Evolutionary conservation across 2,888 invertebrate genomes (phyloP).

Genomic region (Lissocephala sabroskyi): DNA sequence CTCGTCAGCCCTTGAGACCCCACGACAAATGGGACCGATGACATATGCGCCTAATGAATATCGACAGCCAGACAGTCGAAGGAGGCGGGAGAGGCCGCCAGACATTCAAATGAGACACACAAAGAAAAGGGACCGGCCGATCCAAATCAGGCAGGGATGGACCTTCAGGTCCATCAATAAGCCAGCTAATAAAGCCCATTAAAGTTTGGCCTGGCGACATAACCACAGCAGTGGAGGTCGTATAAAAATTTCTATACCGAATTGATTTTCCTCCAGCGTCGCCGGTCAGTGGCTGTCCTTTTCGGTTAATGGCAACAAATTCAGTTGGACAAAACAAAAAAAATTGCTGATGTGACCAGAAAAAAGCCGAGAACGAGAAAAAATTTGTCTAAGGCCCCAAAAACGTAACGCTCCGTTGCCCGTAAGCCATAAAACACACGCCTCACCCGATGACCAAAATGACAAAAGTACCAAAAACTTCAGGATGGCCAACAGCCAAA

Average conservation of each 20-base stretch:
- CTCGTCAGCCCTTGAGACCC: too few species aligned
- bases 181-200: conserved; percentile 54
- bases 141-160: too few species aligned
- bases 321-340: conserved; percentile 11
- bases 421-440: conserved; percentile 57
- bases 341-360: conserved; percentile 42
- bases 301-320: conserved; percentile 18
- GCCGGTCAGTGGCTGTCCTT: conserved; percentile 4
- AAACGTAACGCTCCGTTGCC: conserved; percentile 45
- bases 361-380: conserved; percentile 5
- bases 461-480: too few species aligned
- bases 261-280: conserved; percentile 23
- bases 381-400: conserved; percentile 9
- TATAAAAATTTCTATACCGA: conserved; percentile 48
- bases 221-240: conserved; percentile 19
- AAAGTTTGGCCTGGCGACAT: conserved; percentile 37
- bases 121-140: background rate
- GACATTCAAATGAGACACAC: conserved; percentile 27
- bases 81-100: too few species aligned
- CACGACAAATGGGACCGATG: background rate
- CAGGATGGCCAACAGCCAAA: too few species aligned
- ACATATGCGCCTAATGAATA: conserved; percentile 32
- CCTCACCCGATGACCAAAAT: conserved; percentile 7
- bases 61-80: conserved; percentile 10
- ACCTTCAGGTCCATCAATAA: conserved; percentile 27